Percentiles rank a stretch among this genome's conserved stretches.
Evolutionary conservation across 1,140 invertebrate genomes (phyloP).

Genomic region (Drosophila pseudoananassae): DNA sequence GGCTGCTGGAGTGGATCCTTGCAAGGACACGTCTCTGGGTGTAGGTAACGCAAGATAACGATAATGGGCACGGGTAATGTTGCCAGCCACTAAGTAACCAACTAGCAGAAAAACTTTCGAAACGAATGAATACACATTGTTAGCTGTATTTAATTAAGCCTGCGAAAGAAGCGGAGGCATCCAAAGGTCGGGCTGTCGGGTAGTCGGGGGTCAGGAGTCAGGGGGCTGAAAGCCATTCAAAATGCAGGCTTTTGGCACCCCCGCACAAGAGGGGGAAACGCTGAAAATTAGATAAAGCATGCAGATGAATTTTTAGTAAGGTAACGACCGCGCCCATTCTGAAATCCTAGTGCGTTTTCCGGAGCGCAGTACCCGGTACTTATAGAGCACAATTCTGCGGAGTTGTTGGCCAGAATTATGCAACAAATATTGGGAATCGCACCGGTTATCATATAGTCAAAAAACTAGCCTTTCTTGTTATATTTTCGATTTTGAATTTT

Average conservation of each 20-base stretch:
- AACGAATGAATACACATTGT: constrained; percentile 74
- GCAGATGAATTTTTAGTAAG: constrained; percentile 8
- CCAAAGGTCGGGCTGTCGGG: too few relatives aligned
- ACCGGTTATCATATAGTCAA: too few relatives aligned
- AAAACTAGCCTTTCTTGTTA: too few relatives aligned
- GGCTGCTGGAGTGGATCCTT: background rate
- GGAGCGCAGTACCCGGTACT: too few relatives aligned
- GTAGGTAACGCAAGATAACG: constrained; percentile 7
- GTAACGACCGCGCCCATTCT: background rate
- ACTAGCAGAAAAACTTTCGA: constrained; percentile 59
- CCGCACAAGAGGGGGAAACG: background rate
- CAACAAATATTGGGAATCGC: too few relatives aligned
- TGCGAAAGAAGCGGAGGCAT: constrained; percentile 1
- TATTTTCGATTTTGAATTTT: too few relatives aligned
- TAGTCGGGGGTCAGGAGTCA: background rate
- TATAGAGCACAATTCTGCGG: too few relatives aligned
- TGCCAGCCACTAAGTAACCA: constrained; percentile 59
- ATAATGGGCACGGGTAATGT: background rate
- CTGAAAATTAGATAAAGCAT: constrained; percentile 15
- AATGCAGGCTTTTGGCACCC: background rate
- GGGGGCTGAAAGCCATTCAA: constrained; percentile 1
- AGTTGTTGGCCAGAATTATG: too few relatives aligned
- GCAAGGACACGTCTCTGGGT: constrained; percentile 5
- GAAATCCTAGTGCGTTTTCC: too few relatives aligned
- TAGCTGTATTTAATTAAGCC: constrained; percentile 70